These are phyloP conservation scores for Nymphicus hollandicus DNA, from an alignment of 2,113 vertebrate genomes.

Conservation along the genomic window DNA sequence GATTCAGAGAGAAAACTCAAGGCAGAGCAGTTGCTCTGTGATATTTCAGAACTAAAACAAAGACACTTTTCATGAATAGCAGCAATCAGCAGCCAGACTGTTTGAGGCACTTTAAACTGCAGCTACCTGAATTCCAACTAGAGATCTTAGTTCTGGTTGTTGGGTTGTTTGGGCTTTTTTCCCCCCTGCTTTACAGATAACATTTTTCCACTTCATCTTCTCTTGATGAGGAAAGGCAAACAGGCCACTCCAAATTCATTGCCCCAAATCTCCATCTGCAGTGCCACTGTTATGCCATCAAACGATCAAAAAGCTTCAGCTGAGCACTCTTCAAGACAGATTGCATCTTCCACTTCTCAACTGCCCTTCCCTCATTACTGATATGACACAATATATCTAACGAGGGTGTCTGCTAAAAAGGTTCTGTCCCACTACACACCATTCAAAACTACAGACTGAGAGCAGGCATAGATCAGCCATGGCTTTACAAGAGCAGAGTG, in stretches of 20 bases:
- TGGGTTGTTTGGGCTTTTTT: background rate
- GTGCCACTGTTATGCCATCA: background rate
- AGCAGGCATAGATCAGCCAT: background rate
- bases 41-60: slow-evolving; percentile 22
- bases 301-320: background rate
- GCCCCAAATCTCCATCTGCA: background rate
- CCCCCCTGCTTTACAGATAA: background rate
- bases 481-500: background rate
- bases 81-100: slow-evolving; percentile 2
- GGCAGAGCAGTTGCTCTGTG: background rate
- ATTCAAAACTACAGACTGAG: background rate
- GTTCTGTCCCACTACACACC: background rate
- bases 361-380: background rate
- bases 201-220: background rate
- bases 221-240: background rate
- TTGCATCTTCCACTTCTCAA: background rate
- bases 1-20: background rate
- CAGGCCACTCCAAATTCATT: background rate
- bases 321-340: background rate
- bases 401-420: background rate
- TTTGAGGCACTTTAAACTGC: background rate
- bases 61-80: background rate
- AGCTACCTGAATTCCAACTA: background rate
- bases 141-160: background rate
- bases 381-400: background rate